Evolutionary conservation across 2,113 vertebrate species (phyloP), one percentile per base, ranked within the genome.

Genomic region (Malurus melanocephalus): DNA sequence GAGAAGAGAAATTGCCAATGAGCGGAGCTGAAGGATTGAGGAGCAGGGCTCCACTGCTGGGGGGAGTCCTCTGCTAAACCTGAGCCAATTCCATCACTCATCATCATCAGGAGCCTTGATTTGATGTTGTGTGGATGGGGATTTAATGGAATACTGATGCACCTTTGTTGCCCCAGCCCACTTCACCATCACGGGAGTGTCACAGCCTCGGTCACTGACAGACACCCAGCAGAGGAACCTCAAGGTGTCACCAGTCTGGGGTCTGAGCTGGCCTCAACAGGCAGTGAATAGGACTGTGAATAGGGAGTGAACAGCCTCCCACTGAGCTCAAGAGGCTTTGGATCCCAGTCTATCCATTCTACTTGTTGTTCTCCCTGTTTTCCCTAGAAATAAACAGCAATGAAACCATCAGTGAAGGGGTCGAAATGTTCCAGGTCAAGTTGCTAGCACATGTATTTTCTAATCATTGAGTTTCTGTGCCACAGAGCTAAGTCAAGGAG

Each of bases 381-480:
- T 75, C 60, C 48, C 23, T 74, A 75, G 64, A 81, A 87, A 72
- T 84, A 78, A 91, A 78, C 23, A 87, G 33, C 49, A 28, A 60
- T 17, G 23, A 81, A 80, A 26, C 40, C 19, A 76, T 32, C 24
- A 49, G 23, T 69, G 66, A 82, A 69, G 38, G 45, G 16, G 11
- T 80, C 32, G 46, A 75, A 75, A 74, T 57, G 81, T 49, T 72
- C 77, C 66, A 62, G 57, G 48, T 80, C 61, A 68, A 61, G 32
- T 33, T 73, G 28, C 49, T 67, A 56, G 53, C 56, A 56, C 57
- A 23, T 75, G 22, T 33, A 22, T 84, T 90, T 92, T 92, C 75
- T 89, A 65, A 90, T 76, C 43, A 19, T 13, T 55, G 92, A 57
- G 45, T 72, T 86, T 94, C 55, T 91, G 83, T 69, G 57, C 69